phyloP scores from a whole-genome alignment of 1,140 invertebrate genomes.

The Drosophila bipectinata region DNA sequence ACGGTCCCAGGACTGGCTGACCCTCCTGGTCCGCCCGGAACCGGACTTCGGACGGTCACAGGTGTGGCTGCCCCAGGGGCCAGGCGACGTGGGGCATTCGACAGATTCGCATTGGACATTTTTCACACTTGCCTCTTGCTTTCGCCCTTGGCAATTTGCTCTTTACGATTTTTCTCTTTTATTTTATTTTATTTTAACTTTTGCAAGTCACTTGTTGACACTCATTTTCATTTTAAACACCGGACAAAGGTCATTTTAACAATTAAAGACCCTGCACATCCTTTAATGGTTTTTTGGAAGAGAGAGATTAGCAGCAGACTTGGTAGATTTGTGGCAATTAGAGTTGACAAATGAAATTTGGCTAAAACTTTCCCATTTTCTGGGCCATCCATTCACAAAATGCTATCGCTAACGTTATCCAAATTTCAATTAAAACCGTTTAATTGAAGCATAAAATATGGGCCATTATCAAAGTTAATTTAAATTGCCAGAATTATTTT shows the following conservation, averaged over 20 bases:
- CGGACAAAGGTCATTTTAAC: constrained; percentile 13
- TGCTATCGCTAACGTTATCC: not conserved
- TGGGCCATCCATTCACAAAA: not conserved
- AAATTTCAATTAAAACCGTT: constrained; percentile 15
- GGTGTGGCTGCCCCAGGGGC: constrained; percentile 73
- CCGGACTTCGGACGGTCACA: constrained; percentile 24
- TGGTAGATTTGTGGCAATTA: constrained; percentile 60
- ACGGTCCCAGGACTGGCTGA: constrained; percentile 9
- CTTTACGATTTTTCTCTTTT: constrained; percentile 16
- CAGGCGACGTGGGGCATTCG: constrained; percentile 65
- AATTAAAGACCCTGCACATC: constrained; percentile 18
- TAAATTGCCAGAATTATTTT: constrained; percentile 35
- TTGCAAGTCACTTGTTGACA: constrained; percentile 36
- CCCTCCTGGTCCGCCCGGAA: constrained; percentile 6
- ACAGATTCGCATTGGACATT: constrained; percentile 69
- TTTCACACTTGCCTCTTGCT: constrained; percentile 31
- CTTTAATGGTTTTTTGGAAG: constrained; percentile 1
- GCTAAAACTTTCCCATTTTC: not conserved
- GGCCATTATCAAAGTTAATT: constrained; percentile 35
- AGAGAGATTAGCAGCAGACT: not conserved
- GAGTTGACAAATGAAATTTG: constrained; percentile 15
- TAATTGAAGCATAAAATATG: constrained; percentile 34
- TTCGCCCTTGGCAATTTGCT: constrained; percentile 16
- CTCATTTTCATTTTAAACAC: constrained; percentile 42
- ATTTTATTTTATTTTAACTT: not conserved